Percentiles rank a stretch among this genome's conserved stretches.
Evolutionary conservation across 2,888 invertebrate genomes (phyloP).

Genomic region (Drosophila buzzatii): DNA sequence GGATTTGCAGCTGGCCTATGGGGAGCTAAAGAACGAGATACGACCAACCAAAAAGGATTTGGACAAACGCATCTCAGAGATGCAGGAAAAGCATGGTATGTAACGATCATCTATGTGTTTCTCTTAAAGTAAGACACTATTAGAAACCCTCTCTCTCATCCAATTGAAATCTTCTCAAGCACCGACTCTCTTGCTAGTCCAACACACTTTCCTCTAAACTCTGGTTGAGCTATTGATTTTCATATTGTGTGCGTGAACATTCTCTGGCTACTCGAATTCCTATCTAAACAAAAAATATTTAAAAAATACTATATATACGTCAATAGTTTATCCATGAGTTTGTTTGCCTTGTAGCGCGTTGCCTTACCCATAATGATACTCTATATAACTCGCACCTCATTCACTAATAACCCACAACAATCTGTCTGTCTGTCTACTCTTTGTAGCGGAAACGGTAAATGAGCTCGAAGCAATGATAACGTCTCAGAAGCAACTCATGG

Average conservation of each 20-base stretch:
- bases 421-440: conserved; percentile 72
- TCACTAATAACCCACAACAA: conserved; percentile 42
- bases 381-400: conserved; percentile 29
- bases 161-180: conserved; percentile 2
- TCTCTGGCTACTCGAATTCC: conserved; percentile 14
- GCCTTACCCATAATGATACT: conserved; percentile 31
- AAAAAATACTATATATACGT: conserved; percentile 64
- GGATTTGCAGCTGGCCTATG: conserved; percentile 87
- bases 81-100: conserved; percentile 94
- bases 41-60: conserved; percentile 89
- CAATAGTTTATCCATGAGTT: conserved; percentile 91
- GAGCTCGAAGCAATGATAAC: conserved; percentile 95
- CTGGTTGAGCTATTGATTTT: conserved; percentile 86
- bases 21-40: conserved; percentile 87
- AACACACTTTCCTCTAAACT: conserved; percentile 56
- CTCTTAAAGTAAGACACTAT: neutral
- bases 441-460: conserved; percentile 94
- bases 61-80: conserved; percentile 90
- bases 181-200: conserved; percentile 11
- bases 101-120: conserved; percentile 30
- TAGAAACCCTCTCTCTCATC: neutral
- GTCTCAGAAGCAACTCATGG: conserved; percentile 96
- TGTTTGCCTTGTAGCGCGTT: conserved; percentile 82
- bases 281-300: conserved; percentile 21
- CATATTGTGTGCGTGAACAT: conserved; percentile 74